A percentile compares a stretch with the other conserved stretches of the same genome.
Conservation (phyloP, 2,888 invertebrate genomes). For the Sepiola atlantica region DNA sequence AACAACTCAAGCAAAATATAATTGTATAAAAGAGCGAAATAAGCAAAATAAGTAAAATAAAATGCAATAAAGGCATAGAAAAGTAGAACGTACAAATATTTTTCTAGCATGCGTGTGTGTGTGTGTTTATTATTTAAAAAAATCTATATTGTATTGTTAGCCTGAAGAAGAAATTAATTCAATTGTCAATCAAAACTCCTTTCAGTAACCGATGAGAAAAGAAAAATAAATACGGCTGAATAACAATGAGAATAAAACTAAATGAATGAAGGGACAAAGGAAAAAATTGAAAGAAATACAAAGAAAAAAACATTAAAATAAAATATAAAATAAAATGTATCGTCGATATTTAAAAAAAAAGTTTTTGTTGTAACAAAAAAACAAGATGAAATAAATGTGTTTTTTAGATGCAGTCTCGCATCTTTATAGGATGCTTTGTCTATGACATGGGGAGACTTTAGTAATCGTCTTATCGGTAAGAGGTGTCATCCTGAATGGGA, state of each 20-base stretch:
- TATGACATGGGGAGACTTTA: too few species aligned
- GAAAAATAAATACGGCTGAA: not conserved
- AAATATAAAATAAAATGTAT: not conserved
- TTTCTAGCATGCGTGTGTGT: too few species aligned
- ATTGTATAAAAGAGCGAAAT: not conserved
- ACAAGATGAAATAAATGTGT: too few species aligned
- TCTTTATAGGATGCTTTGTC: too few species aligned
- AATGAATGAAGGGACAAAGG: not conserved
- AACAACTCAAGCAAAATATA: not conserved
- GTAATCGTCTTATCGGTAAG: too few species aligned
- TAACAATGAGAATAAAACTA: not conserved
- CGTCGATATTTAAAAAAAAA: not conserved
- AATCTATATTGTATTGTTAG: not conserved
- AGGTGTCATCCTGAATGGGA: too few species aligned
- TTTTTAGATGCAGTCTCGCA: too few species aligned
- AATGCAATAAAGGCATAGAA: not conserved
- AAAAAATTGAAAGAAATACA: not conserved
- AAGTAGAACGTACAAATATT: not conserved
- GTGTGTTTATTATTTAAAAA: too few species aligned
- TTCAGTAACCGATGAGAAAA: not conserved
- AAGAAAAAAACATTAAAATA: not conserved
- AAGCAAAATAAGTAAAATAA: not conserved
- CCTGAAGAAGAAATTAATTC: constrained; percentile 8
- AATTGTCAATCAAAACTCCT: constrained; percentile 12
- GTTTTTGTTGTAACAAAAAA: not conserved